A percentile compares a stretch with the other conserved stretches of the same genome.
Conservation (phyloP, 2,888 invertebrate species). For the Apotomis betuletana region DNA sequence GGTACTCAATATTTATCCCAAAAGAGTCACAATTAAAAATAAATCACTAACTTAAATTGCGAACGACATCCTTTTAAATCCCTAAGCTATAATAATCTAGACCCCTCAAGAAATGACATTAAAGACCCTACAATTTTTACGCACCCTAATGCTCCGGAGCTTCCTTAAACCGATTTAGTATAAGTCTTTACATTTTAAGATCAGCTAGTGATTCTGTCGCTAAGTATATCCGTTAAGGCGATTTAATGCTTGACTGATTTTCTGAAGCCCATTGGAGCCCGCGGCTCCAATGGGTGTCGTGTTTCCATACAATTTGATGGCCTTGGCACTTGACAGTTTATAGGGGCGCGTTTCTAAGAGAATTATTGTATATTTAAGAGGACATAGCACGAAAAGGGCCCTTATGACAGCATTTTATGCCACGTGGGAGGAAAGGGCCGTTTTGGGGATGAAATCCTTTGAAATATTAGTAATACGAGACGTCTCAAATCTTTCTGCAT, state of each 20-base stretch:
- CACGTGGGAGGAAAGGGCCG: constrained; percentile 1
- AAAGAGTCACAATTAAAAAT: background rate
- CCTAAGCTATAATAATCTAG: background rate
- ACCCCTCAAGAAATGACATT: constrained; percentile 10
- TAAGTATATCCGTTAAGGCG: constrained; percentile 38
- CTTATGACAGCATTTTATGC: constrained; percentile 22
- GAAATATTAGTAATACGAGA: constrained; percentile 11
- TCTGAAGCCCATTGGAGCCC: constrained; percentile 1
- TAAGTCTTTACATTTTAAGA: constrained; percentile 40
- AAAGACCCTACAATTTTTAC: constrained; percentile 7
- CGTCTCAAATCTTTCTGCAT: too few relatives aligned
- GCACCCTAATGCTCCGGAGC: constrained; percentile 24
- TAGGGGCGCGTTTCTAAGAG: constrained; percentile 8
- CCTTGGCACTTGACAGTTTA: constrained; percentile 8
- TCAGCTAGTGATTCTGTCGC: constrained; percentile 38
- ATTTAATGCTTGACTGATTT: constrained; percentile 31
- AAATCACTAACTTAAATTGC: background rate
- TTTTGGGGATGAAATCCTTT: background rate
- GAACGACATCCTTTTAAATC: background rate
- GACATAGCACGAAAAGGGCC: constrained; percentile 4
- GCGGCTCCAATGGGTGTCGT: constrained; percentile 12
- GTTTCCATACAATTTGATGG: background rate
- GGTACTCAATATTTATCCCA: background rate
- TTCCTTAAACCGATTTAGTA: constrained; percentile 35
- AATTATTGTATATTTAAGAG: constrained; percentile 30